Conservation (phyloP, 2,797 vertebrate genomes). For the Serranus cabrilla region DNA sequence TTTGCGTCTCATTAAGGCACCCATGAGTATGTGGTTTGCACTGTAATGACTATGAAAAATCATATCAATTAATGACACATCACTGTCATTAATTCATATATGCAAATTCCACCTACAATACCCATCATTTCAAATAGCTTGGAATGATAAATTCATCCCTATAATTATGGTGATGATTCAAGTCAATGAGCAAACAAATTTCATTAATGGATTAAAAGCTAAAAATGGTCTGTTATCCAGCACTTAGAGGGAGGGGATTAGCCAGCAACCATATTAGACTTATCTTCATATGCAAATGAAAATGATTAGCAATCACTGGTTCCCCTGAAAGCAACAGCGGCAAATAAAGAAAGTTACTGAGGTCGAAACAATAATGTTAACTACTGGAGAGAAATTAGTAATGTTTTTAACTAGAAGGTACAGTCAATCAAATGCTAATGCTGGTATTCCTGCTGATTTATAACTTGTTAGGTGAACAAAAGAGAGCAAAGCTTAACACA, state of each 20-base stretch:
- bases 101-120: conserved; percentile 84
- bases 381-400: conserved; percentile 74
- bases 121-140: conserved; percentile 82
- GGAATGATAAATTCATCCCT: conserved; percentile 85
- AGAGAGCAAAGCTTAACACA: conserved; percentile 40
- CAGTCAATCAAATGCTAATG: conserved; percentile 60
- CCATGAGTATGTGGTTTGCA: conserved; percentile 62
- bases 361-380: conserved; percentile 81
- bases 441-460: conserved; percentile 52
- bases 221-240: conserved; percentile 86
- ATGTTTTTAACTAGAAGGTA: conserved; percentile 61
- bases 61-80: conserved; percentile 87
- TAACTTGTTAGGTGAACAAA: conserved; percentile 58
- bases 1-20: conserved; percentile 58
- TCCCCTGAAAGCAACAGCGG: conserved; percentile 81
- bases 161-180: conserved; percentile 88
- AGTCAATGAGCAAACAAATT: conserved; percentile 89
- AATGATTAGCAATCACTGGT: conserved; percentile 86
- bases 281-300: conserved; percentile 88
- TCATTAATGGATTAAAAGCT: conserved; percentile 89
- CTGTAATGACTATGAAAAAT: conserved; percentile 79
- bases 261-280: conserved; percentile 83
- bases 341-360: conserved; percentile 83
- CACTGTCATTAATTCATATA: conserved; percentile 85
- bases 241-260: conserved; percentile 86